A percentile compares a stretch with the other conserved stretches of the same genome.
These are phyloP conservation scores for Alloplasta piceator DNA, from an alignment of 2,888 invertebrate species.

Conservation along the genomic window DNA sequence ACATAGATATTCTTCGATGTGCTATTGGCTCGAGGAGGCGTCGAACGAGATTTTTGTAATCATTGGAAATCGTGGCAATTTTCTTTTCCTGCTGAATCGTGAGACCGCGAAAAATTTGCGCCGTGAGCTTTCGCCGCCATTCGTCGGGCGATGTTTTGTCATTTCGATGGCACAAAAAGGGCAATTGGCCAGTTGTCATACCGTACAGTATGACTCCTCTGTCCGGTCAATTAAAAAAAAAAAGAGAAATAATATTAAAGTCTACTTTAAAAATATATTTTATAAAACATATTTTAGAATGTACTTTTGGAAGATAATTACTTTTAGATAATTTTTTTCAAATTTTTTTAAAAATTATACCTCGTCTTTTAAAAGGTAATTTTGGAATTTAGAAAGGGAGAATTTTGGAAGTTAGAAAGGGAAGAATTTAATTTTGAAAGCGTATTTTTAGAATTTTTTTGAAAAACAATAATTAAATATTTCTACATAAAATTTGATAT, in stretches of 20 bases:
- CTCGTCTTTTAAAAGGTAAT: too few species aligned
- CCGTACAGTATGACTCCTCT: constrained; percentile 91
- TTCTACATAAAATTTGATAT: too few species aligned
- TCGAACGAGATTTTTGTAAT: constrained; percentile 84
- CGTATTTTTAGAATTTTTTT: too few species aligned
- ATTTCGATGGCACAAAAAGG: constrained; percentile 85
- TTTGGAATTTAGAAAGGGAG: too few species aligned
- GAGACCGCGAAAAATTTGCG: constrained; percentile 88
- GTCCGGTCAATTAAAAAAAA: constrained; percentile 55
- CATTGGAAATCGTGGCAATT: constrained; percentile 83
- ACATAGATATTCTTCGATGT: constrained; percentile 85
- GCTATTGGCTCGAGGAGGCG: constrained; percentile 85
- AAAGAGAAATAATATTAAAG: background rate
- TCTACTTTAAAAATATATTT: too few species aligned
- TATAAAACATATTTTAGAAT: too few species aligned
- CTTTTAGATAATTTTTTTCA: background rate
- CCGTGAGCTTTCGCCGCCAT: constrained; percentile 86
- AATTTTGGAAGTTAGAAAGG: too few species aligned
- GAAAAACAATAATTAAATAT: too few species aligned
- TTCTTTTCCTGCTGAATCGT: constrained; percentile 85
- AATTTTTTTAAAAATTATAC: too few species aligned
- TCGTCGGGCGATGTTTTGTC: constrained; percentile 84
- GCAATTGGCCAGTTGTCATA: constrained; percentile 89
- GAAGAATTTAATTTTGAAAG: too few species aligned
- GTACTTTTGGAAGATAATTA: background rate